These are phyloP conservation scores for Cephus pygmeus DNA, from an alignment of 2,888 invertebrate species.

Conservation along the genomic window DNA sequence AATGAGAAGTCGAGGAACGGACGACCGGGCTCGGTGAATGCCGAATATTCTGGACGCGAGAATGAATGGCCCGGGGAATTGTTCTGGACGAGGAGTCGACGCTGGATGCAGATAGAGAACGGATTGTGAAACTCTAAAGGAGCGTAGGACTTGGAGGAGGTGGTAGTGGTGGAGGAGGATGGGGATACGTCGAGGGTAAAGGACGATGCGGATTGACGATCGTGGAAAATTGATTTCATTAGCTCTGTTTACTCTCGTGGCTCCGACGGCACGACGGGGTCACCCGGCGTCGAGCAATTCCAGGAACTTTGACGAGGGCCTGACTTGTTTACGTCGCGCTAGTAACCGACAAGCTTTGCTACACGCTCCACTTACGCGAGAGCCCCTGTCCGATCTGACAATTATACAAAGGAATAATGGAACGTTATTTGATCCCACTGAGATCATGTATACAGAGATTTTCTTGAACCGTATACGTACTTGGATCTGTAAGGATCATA, in stretches of 20 bases:
- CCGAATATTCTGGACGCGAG: neutral
- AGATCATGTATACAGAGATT: neutral
- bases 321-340: neutral
- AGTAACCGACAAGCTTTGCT: neutral
- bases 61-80: neutral
- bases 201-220: neutral
- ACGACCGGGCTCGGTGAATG: neutral
- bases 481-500: neutral
- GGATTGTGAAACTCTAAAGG: neutral
- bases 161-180: neutral
- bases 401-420: neutral
- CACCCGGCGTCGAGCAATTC: neutral
- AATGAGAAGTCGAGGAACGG: neutral
- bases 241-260: neutral
- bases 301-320: neutral
- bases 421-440: neutral
- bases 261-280: neutral
- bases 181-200: neutral
- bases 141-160: neutral
- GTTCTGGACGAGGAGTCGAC: neutral
- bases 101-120: neutral
- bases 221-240: neutral
- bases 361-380: neutral
- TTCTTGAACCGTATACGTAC: neutral
- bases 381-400: neutral